Percentiles rank a stretch among this genome's conserved stretches.
phyloP scores from a whole-genome alignment of 2,113 vertebrate genomes.

The Phoenicopterus ruber region DNA sequence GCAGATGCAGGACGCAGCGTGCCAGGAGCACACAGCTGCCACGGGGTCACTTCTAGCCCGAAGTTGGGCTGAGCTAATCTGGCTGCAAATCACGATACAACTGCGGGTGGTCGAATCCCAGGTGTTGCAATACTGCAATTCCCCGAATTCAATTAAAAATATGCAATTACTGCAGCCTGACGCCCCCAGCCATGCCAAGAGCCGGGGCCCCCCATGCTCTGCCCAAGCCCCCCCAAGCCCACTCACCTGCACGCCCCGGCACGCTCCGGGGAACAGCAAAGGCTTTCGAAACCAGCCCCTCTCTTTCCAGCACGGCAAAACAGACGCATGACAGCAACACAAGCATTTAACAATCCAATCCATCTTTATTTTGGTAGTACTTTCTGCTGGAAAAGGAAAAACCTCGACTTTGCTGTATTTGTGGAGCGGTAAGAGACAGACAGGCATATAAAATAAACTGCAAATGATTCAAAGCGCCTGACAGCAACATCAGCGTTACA shows the following conservation, averaged over 20 bases:
- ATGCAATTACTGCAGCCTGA: neutral
- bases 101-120: accelerated
- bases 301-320: neutral
- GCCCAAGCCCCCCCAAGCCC: neutral
- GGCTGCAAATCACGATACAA: accelerated
- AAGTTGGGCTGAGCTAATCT: neutral
- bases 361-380: conserved; percentile 48
- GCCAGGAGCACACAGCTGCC: neutral
- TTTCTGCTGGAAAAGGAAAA: neutral
- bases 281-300: neutral
- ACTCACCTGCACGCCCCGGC: neutral
- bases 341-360: neutral
- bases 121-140: neutral
- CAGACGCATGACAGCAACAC: accelerated
- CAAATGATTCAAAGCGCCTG: neutral
- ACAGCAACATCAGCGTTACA: neutral
- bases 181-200: neutral
- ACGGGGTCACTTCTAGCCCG: accelerated
- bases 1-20: accelerated
- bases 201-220: accelerated
- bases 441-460: neutral
- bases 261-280: neutral
- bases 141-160: neutral
- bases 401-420: neutral
- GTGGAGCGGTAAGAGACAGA: neutral